Evolutionary conservation across 2,888 invertebrate genomes (phyloP).

Genomic region (Microctonus brassicae): DNA sequence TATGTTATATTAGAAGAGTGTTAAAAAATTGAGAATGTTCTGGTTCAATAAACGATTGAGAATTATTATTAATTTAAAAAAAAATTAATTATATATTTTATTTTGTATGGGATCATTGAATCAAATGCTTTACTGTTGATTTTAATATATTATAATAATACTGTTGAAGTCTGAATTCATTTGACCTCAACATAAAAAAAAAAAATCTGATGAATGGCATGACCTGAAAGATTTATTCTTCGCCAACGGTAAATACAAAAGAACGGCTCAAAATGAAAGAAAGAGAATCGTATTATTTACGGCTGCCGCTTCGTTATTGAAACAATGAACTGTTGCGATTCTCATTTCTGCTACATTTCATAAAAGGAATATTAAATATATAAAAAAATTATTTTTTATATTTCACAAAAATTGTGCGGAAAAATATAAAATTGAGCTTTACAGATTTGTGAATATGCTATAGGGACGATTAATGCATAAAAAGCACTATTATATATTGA

Average conservation of each 20-base stretch:
- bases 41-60: too few relatives aligned
- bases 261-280: background rate
- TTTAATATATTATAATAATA: background rate
- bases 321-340: background rate
- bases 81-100: too few relatives aligned
- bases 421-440: background rate
- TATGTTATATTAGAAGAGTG: too few relatives aligned
- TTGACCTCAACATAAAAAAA: background rate
- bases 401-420: background rate
- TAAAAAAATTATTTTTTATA: background rate
- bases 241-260: background rate
- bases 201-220: background rate
- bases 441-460: background rate
- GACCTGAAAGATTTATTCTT: background rate
- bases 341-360: background rate
- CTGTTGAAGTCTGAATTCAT: background rate
- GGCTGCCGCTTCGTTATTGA: background rate
- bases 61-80: too few relatives aligned
- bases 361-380: background rate
- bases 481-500: background rate
- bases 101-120: too few relatives aligned
- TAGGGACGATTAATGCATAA: background rate
- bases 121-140: too few relatives aligned
- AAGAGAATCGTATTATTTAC: background rate
- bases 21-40: too few relatives aligned